Percentiles rank a stretch among this genome's conserved stretches.
phyloP scores from a whole-genome alignment of 2,888 invertebrate species.

The Drosophila greeni region DNA sequence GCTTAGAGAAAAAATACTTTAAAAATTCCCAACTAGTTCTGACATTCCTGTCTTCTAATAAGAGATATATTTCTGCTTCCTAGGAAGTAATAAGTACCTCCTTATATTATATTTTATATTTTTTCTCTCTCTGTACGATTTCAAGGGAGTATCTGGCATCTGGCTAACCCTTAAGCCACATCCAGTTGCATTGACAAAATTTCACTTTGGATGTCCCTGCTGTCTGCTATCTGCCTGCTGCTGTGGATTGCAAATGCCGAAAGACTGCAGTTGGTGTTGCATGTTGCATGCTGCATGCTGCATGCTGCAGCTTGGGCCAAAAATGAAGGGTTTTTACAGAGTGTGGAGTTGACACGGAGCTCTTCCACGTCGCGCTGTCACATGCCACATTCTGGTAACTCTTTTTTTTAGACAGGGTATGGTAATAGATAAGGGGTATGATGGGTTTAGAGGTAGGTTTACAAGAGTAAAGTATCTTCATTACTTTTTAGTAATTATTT shows the following conservation, averaged over 20 bases:
- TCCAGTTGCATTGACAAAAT: constrained; percentile 43
- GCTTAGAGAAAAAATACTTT: no score
- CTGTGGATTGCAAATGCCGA: constrained; percentile 38
- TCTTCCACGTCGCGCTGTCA: constrained; percentile 34
- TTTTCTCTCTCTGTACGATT: neutral
- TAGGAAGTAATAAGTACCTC: neutral
- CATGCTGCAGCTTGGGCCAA: constrained; percentile 37
- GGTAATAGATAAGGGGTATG: neutral
- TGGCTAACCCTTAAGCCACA: constrained; percentile 31
- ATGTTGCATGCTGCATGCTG: constrained; percentile 41
- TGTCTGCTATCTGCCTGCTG: constrained; percentile 18
- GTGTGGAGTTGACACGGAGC: constrained; percentile 12
- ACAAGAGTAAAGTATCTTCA: neutral
- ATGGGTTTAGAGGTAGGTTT: neutral
- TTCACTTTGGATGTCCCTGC: constrained; percentile 33
- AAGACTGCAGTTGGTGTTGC: constrained; percentile 36
- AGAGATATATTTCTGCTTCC: neutral
- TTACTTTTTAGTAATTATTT: neutral
- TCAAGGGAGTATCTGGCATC: neutral
- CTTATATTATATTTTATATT: fast-evolving
- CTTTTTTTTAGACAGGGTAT: constrained; percentile 27
- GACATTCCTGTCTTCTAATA: no score
- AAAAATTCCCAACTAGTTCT: neutral
- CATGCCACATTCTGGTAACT: constrained; percentile 49
- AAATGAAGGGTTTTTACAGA: constrained; percentile 10